Evolutionary conservation across 2,797 vertebrate genomes (phyloP).

Genomic region (Ara ararauna): DNA sequence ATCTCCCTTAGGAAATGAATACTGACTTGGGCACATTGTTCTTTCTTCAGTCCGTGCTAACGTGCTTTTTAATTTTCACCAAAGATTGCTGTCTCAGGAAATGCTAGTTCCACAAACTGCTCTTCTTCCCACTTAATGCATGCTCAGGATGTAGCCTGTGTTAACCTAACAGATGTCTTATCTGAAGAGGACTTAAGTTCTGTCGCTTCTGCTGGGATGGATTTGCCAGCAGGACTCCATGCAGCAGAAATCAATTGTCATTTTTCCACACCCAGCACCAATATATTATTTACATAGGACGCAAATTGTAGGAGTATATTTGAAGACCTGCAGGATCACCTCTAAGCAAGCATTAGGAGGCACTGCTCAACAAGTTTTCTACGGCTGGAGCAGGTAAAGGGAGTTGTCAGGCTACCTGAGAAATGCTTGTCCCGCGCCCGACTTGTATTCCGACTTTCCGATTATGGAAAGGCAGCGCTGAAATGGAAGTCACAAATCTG

Average conservation of each 20-base stretch:
- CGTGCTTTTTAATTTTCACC: not conserved
- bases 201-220: not conserved
- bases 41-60: not conserved
- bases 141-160: not conserved
- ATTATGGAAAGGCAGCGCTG: not conserved
- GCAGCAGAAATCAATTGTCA: not conserved
- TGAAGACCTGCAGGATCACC: not conserved
- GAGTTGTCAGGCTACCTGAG: not conserved
- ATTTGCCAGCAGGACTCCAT: not conserved
- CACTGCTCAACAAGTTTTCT: slow-evolving; percentile 59
- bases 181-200: not conserved
- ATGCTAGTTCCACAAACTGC: not conserved
- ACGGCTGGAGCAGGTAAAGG: not conserved
- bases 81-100: not conserved
- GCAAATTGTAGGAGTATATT: not conserved
- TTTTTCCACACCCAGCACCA: not conserved
- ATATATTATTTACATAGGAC: not conserved
- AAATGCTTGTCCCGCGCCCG: not conserved
- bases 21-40: not conserved
- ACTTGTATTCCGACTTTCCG: not conserved
- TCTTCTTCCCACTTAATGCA: not conserved
- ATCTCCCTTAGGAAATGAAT: not conserved
- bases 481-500: not conserved
- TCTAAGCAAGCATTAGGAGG: slow-evolving; percentile 56
- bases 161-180: not conserved